Conservation (phyloP, 2,113 vertebrate genomes). For the Phoxinus phoxinus region DNA sequence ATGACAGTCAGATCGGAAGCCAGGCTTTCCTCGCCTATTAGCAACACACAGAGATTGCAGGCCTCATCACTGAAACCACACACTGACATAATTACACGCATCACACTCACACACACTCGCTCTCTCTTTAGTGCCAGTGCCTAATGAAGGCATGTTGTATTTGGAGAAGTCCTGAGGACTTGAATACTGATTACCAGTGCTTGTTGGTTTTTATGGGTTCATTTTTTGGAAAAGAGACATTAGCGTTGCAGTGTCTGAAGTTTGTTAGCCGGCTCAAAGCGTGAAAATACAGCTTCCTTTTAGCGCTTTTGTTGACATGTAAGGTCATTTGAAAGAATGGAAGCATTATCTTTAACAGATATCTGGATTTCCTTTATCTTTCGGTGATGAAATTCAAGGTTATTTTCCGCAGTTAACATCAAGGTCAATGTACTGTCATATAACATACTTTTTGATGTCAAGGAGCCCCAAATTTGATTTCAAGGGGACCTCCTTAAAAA, state of each 20-base stretch:
- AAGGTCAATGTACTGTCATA: conserved; percentile 12
- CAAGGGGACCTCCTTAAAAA: too few species aligned
- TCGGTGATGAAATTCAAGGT: conserved; percentile 12
- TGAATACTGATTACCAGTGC: conserved; percentile 34
- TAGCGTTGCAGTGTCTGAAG: conserved; percentile 13
- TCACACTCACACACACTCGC: conserved; percentile 46
- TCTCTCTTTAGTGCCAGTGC: conserved; percentile 45
- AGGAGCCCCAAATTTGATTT: too few species aligned
- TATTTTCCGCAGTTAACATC: background rate
- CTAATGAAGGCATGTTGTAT: conserved; percentile 58
- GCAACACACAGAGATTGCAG: conserved; percentile 50
- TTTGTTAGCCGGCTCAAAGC: background rate
- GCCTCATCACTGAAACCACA: conserved; percentile 54
- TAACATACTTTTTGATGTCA: too few species aligned
- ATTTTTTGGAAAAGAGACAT: conserved; percentile 28
- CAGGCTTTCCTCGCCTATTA: conserved; percentile 57
- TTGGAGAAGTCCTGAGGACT: conserved; percentile 48
- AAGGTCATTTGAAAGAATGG: conserved; percentile 34
- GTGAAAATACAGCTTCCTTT: background rate
- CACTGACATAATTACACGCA: conserved; percentile 60
- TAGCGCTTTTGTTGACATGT: conserved; percentile 5
- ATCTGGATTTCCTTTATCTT: conserved; percentile 27
- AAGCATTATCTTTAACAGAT: conserved; percentile 26
- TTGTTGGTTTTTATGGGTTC: conserved; percentile 44
- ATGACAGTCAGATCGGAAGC: conserved; percentile 57